Evolutionary conservation across 2,113 vertebrate species (phyloP).

Genomic region (Steatornis caripensis): DNA sequence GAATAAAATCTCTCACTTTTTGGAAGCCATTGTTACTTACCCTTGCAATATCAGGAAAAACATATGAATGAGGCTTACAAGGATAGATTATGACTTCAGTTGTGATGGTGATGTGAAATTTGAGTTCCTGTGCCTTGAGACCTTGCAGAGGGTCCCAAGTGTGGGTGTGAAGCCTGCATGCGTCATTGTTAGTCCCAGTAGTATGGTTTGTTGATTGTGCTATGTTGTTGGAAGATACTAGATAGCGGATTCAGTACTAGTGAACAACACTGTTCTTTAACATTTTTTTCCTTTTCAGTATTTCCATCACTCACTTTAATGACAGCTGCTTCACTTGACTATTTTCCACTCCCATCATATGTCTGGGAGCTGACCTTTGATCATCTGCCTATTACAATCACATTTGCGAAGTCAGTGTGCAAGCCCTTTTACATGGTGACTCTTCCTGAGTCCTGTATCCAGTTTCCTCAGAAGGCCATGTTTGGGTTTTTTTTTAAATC

Average conservation of each 20-base stretch:
- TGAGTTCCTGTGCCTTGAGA: background rate
- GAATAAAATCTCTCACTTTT: background rate
- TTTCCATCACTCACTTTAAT: slow-evolving; percentile 17
- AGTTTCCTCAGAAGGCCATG: background rate
- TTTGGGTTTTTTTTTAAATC: background rate
- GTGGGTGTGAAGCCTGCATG: background rate
- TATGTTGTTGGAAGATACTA: background rate
- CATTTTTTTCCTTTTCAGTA: background rate
- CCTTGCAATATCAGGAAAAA: background rate
- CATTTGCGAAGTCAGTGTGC: background rate
- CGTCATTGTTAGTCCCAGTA: background rate
- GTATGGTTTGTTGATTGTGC: background rate
- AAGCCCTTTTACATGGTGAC: background rate
- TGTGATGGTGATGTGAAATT: background rate
- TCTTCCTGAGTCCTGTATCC: background rate
- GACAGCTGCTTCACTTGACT: slow-evolving; percentile 23
- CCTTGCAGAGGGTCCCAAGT: background rate
- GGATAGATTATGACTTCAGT: background rate
- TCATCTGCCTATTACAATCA: slow-evolving; percentile 1
- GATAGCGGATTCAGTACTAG: background rate
- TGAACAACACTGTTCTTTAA: background rate
- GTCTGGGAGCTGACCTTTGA: background rate
- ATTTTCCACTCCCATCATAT: slow-evolving; percentile 29
- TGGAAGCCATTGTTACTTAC: background rate
- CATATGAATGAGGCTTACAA: background rate